Percentiles rank a stretch among this genome's conserved stretches.
Conservation (phyloP, 2,888 invertebrate species). For the Seira sanloemensis region DNA sequence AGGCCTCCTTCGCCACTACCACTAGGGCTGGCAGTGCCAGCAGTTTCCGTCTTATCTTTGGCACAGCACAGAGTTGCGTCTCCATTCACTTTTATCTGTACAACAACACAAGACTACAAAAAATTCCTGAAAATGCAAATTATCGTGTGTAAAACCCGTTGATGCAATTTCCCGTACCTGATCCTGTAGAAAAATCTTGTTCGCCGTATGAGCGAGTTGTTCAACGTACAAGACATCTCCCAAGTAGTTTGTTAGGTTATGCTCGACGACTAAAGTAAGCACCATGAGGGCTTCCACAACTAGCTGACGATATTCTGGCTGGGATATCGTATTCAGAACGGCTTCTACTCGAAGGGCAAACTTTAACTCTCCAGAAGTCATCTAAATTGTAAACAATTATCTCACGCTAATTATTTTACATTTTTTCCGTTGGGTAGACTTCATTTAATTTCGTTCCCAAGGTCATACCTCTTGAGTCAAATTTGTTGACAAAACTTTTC, state of each 20-base stretch:
- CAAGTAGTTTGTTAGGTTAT: constrained; percentile 85
- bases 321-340: constrained; percentile 96
- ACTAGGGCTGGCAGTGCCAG: constrained; percentile 75
- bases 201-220: constrained; percentile 94
- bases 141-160: not conserved
- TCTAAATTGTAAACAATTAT: no score
- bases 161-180: constrained; percentile 81
- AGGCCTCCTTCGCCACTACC: constrained; percentile 35
- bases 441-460: no score
- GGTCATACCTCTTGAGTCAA: constrained; percentile 88
- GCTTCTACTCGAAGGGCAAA: constrained; percentile 98
- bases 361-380: constrained; percentile 98
- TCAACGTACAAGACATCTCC: constrained; percentile 92
- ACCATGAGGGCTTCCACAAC: constrained; percentile 99
- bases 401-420: no score
- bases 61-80: constrained; percentile 96
- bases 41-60: constrained; percentile 81
- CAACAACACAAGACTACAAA: constrained; percentile 49
- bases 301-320: constrained; percentile 97
- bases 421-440: no score
- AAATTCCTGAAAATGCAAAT: not conserved
- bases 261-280: constrained; percentile 91
- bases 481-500: constrained; percentile 91
- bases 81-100: constrained; percentile 89
- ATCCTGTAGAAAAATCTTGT: constrained; percentile 95